Percentiles rank a stretch among this genome's conserved stretches.
Conservation (phyloP, 2,113 vertebrate species). For the Alethe castanea region DNA sequence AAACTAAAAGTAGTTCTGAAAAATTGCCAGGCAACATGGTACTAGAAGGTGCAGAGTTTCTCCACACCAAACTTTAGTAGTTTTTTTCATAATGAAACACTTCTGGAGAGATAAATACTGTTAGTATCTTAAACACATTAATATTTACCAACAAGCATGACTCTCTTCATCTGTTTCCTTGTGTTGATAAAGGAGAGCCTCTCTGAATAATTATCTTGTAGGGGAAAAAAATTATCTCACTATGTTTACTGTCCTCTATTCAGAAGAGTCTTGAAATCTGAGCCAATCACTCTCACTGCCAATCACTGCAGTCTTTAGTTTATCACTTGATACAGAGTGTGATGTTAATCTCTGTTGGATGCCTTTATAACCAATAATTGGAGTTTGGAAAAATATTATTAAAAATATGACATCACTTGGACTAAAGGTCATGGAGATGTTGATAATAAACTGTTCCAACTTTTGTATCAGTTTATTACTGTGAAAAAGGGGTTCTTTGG, state of each 20-base stretch:
- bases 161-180: slow-evolving; percentile 12
- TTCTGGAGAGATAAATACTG: slow-evolving; percentile 15
- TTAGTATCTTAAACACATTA: background rate
- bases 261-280: background rate
- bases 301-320: background rate
- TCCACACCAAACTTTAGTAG: background rate
- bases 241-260: background rate
- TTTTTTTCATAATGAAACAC: background rate
- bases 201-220: background rate
- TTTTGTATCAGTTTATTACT: background rate
- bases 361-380: background rate
- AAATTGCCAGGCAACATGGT: background rate
- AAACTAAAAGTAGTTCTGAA: slow-evolving; percentile 29
- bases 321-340: background rate
- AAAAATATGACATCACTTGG: background rate
- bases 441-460: background rate
- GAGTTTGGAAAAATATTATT: background rate
- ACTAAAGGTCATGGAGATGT: background rate
- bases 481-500: background rate
- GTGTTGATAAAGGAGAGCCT: background rate
- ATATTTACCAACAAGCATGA: background rate
- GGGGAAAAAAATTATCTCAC: background rate
- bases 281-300: background rate
- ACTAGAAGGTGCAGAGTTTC: background rate
- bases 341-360: background rate